Conservation (phyloP, 23 tunicate genomes). For the Oikopleura dioica region DNA sequence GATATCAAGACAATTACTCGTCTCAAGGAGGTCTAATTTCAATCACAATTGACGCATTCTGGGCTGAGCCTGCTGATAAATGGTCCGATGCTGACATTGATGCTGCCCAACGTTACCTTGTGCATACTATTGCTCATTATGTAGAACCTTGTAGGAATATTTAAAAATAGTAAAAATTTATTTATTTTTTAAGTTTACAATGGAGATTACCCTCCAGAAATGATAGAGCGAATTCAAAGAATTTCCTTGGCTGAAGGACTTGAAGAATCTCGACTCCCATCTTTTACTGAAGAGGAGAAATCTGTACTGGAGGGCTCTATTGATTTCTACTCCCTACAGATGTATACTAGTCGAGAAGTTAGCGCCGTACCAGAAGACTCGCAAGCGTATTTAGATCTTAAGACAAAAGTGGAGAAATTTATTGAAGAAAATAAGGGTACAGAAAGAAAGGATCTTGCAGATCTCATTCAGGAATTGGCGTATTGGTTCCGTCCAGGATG, state of each 20-base stretch:
- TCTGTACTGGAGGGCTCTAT: slow-evolving; percentile 27
- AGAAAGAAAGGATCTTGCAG: background rate
- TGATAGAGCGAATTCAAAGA: slow-evolving; percentile 36
- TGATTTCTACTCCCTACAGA: slow-evolving; percentile 79
- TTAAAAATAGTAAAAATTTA: no score
- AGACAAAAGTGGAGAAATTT: background rate
- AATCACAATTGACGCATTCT: slow-evolving; percentile 48
- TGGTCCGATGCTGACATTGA: slow-evolving; percentile 27
- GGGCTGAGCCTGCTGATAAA: slow-evolving; percentile 62
- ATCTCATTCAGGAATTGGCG: no score
- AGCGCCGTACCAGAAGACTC: no score
- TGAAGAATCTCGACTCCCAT: slow-evolving; percentile 46
- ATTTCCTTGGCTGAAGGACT: slow-evolving; percentile 20
- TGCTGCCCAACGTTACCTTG: slow-evolving; percentile 57
- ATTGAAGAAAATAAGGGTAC: background rate
- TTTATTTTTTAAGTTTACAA: no score
- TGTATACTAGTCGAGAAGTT: slow-evolving; percentile 29
- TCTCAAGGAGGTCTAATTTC: slow-evolving; percentile 15
- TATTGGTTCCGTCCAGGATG: background rate
- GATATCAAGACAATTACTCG: slow-evolving; percentile 16
- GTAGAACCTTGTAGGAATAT: no score
- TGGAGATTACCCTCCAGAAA: slow-evolving; percentile 69
- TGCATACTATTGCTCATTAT: slow-evolving; percentile 34
- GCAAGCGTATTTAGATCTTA: no score
- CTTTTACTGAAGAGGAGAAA: slow-evolving; percentile 63